Conservation (phyloP, 2,888 invertebrate genomes). For the Scaptomyza polygonia region DNA sequence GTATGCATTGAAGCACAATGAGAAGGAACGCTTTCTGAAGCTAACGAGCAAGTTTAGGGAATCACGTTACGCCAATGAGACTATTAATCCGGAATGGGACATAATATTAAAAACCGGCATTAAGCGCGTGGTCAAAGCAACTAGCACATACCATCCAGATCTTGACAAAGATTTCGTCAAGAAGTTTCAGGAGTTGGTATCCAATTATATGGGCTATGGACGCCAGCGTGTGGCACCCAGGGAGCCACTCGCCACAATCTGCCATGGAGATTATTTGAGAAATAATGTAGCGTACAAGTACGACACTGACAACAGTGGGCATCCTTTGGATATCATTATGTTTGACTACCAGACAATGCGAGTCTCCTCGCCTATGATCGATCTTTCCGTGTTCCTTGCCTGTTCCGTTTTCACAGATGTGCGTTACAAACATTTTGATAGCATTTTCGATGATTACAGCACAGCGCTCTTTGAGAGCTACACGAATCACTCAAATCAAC, state of each 20-base stretch:
- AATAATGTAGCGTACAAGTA: slow-evolving; percentile 84
- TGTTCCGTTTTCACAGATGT: slow-evolving; percentile 75
- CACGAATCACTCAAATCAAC: slow-evolving; percentile 26
- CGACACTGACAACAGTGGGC: slow-evolving; percentile 40
- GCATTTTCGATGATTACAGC: slow-evolving; percentile 80
- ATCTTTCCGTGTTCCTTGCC: slow-evolving; percentile 76
- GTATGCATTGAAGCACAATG: slow-evolving; percentile 76
- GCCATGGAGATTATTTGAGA: slow-evolving; percentile 83
- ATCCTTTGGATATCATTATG: slow-evolving; percentile 81
- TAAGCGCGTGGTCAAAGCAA: slow-evolving; percentile 50
- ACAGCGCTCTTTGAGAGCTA: slow-evolving; percentile 62
- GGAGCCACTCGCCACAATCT: slow-evolving; percentile 81
- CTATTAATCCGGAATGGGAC: slow-evolving; percentile 53
- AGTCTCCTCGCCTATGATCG: slow-evolving; percentile 83
- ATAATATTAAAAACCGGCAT: slow-evolving; percentile 22
- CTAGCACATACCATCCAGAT: slow-evolving; percentile 58
- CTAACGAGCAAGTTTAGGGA: slow-evolving; percentile 69
- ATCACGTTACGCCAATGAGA: slow-evolving; percentile 67
- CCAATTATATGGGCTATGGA: slow-evolving; percentile 52
- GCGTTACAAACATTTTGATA: slow-evolving; percentile 73
- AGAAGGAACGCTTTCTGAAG: slow-evolving; percentile 64
- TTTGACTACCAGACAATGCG: slow-evolving; percentile 84
- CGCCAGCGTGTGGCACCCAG: slow-evolving; percentile 72
- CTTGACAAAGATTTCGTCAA: slow-evolving; percentile 72
- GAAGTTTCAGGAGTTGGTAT: slow-evolving; percentile 53